Base-by-base conservation (phyloP, 2,113 vertebrate genomes). In the Lamprologus sp. region DNA sequence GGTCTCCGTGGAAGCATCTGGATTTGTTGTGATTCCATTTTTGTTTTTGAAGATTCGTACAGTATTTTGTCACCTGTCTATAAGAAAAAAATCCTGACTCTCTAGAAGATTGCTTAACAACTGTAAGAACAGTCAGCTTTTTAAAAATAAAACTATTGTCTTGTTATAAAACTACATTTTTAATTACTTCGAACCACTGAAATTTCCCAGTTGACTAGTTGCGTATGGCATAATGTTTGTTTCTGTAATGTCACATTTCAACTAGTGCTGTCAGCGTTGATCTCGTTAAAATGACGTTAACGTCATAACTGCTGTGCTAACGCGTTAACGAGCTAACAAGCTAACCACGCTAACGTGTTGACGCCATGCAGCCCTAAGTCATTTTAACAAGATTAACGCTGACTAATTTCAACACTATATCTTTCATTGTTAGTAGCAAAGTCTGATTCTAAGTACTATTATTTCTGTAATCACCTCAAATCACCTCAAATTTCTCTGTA, bases 21-120 rank as follows among this genome's bases (percentile, higher is more conserved):
- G 70, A 75, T 77, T 77, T 51, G 15, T 77, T 31, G 15, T 13
- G 26, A 51, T 49, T 51, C 3, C 26, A 17, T n/a, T n/a, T 47
- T 31, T 49, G 33, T 63, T 33, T 63, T 33, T 19, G 10, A 31
- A 49, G 17, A 49, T 77, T 51, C 19, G 4, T 49, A 7, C 15
- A 28, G 42, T 75, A 75, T 75, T 75, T 49, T 75, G 70, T 75
- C 70, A 31, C 42, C 23, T 75, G 70, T 49, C 70, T 49, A 28
- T 75, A 63, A 63, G n/a, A 63, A 40, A 73, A 28, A 19, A 47
- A 75, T 19, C 3, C 42, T 7, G 70, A 75, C 42, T 28, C 6
- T 75, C 23, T 11, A 75, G 9, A 47, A 47, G 42, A 75, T 47
- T 35, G 3, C 23, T 75, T 31, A 75, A 75, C 42, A 75, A 47